Evolutionary conservation across 2,888 invertebrate genomes (phyloP), one percentile per base, ranked within the genome.

Genomic region (Pherbina coryleti): DNA sequence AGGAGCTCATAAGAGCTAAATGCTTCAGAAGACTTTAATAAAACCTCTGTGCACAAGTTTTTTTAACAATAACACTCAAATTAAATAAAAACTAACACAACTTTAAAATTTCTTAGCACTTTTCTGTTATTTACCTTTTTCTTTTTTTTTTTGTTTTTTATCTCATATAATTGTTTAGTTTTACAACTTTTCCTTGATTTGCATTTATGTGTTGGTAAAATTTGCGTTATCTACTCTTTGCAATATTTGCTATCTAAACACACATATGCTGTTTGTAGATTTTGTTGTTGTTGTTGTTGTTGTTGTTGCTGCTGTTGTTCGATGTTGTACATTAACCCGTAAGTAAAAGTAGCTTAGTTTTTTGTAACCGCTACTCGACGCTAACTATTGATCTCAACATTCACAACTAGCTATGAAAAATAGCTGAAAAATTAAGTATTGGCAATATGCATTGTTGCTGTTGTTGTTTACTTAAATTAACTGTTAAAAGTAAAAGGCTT

Each of bases 301-400:
- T 44, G 67, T 19, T 9, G 44, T 67, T 37, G 17, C 34, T 66
- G 14, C 17, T 9, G n/a, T 19, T 72, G 34, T 72, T 71, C 17
- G 17, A 19, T 22, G 72, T 57, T 72, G n/a, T n/a, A 60, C 60
- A 34, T 72, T 72, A 85, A 82, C 82, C 83, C 83, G 83, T 86
- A 84, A 86, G 85, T 86, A 86, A 85, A 86, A 85, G 85, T 86
- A 84, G 86, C 85, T 85, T 85, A 85, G 75, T 79, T 83, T 83
- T 83, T 82, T 81, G 82, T 75, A 37, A 44, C 57, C 31, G 60
- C 44, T 67, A 31, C 25, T 14, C 37, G 22, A 44, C 19, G 28
- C 44, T 22, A 17, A 34, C 34, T 19, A 19, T 22, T 22, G 17
- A 75, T n/a, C n/a, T n/a, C 71, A 69, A 60, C 60, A n/a, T 57